Evolutionary conservation across 2,113 vertebrate species (phyloP), one percentile per base, ranked within the genome.

Genomic region (Eptesicus fuscus): DNA sequence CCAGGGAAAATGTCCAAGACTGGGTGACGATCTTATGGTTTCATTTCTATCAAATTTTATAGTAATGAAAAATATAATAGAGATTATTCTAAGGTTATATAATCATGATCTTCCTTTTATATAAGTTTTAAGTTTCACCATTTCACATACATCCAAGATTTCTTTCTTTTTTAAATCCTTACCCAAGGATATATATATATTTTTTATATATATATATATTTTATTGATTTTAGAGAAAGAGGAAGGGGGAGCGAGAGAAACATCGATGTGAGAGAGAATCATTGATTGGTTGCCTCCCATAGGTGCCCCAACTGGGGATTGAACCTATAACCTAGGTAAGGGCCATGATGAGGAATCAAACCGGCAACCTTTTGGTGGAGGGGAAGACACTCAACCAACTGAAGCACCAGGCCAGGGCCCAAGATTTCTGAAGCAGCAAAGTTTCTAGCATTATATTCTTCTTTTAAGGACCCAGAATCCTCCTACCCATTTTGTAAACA

Each of bases 21-120:
- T 18, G 11, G 37, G 9, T 32, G 7, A 5, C 9, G 7, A 2
- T 4, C 5, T 30, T 13, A 17, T 2, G 7, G 22, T 65, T 51
- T 67, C 11, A 49, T 61, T 83, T 79, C 4, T 13, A 69, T 4
- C 73, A 73, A 25, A 20, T 47, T 80, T 77, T 25, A 4, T 35
- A 79, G 87, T 40, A 70, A 63, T 56, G 63, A 51, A 32, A 40
- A 88, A 86, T 49, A 78, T 28, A 56, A 42, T 16, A 80, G 10
- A 63, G 7, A 14, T 20, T 30, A 40, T 37, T 87, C 28, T 28
- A 51, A 74, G 35, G 69, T 40, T 47, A 56, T 28, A 25, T 40
- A 37, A 59, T 42, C 4, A 23, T 5, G 6, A 16, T 40, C 18
- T 86, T 2, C 12, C 40, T 71, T 91, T 18, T 59, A n/a, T 9